phyloP scores from a whole-genome alignment of 2,888 invertebrate species.

The Stratiomys singularior region DNA sequence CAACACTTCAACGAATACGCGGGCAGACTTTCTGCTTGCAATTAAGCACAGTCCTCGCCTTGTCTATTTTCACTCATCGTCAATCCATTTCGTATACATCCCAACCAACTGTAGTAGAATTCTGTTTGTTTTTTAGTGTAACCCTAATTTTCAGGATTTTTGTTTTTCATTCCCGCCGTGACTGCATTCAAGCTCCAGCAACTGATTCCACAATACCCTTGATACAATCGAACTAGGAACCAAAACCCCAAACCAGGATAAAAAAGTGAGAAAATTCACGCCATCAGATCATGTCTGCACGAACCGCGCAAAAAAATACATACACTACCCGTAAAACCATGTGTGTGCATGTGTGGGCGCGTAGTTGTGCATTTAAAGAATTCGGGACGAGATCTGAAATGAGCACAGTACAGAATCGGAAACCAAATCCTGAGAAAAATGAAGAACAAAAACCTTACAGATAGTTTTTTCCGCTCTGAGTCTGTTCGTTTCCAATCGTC shows the following conservation, averaged over 20 bases:
- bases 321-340: too few species aligned
- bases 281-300: constrained; percentile 47
- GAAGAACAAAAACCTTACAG: not conserved
- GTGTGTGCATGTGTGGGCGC: too few species aligned
- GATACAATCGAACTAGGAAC: not conserved
- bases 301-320: constrained; percentile 3
- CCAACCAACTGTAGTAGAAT: too few species aligned
- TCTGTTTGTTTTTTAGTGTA: constrained; percentile 22
- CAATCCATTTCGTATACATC: too few species aligned
- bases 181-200: not conserved
- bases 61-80: too few species aligned
- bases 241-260: not conserved
- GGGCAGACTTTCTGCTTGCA: too few species aligned
- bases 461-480: not conserved
- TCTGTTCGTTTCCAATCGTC: not conserved
- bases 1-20: too few species aligned
- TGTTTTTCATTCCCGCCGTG: constrained; percentile 12
- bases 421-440: constrained; percentile 48
- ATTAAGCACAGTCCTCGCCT: too few species aligned
- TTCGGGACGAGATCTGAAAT: constrained; percentile 47
- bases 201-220: not conserved
- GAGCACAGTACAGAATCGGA: constrained; percentile 46
- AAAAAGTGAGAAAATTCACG: constrained; percentile 50
- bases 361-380: constrained; percentile 46
- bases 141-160: constrained; percentile 23